Percentiles rank a stretch among this genome's conserved stretches.
phyloP scores from a whole-genome alignment of 2,888 invertebrate species.

The Drosophila incognita region DNA sequence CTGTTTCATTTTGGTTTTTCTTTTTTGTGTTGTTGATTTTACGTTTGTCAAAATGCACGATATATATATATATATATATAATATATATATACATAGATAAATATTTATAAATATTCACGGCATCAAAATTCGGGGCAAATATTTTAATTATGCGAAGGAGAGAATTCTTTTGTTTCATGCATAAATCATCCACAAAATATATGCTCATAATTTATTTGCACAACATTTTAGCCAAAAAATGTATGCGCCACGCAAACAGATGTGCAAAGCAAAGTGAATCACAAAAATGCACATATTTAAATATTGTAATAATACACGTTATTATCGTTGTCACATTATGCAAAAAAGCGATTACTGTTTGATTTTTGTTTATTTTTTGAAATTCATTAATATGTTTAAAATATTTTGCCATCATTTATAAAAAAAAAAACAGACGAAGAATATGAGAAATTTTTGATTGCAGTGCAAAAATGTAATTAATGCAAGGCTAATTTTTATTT shows the following conservation, averaged over 20 bases:
- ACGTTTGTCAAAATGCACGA: conserved; percentile 26
- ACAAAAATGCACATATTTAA: conserved; percentile 34
- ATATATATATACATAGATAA: background rate
- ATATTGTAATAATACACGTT: background rate
- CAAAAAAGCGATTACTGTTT: background rate
- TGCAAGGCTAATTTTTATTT: background rate
- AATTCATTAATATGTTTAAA: background rate
- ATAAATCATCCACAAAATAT: conserved; percentile 50
- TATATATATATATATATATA: conserved; percentile 17
- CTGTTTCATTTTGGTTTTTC: conserved; percentile 7
- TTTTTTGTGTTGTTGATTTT: conserved; percentile 47
- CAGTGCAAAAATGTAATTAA: background rate
- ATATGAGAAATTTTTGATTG: background rate
- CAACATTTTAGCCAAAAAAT: conserved; percentile 47
- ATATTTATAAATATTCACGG: conserved; percentile 42
- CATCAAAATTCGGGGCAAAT: conserved; percentile 25
- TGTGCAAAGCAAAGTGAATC: conserved; percentile 33
- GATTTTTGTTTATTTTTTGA: background rate
- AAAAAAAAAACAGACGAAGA: too few species aligned
- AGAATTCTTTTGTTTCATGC: conserved; percentile 41
- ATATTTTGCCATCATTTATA: background rate
- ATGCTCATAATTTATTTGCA: conserved; percentile 61
- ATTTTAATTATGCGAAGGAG: conserved; percentile 50
- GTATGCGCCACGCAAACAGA: conserved; percentile 46
- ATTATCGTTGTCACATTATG: conserved; percentile 6